These are phyloP conservation scores for Halcyon badia DNA, from an alignment of 2,797 vertebrate genomes.

Conservation along the genomic window DNA sequence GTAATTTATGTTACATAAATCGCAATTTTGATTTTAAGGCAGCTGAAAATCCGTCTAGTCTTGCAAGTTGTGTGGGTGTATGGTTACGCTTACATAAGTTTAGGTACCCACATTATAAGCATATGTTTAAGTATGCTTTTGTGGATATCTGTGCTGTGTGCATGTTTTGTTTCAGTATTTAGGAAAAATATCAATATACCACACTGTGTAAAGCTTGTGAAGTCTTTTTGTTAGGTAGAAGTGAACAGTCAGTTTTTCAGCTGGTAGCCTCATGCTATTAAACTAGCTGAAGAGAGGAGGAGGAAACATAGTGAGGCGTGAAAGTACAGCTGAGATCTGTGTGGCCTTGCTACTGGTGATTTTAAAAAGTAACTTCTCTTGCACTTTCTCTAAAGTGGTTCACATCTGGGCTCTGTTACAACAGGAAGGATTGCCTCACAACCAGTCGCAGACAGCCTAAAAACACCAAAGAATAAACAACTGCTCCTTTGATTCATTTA, in stretches of 20 bases:
- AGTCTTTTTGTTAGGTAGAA: background rate
- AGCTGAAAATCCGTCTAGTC: slow-evolving; percentile 63
- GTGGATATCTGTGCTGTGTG: background rate
- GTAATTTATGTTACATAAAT: slow-evolving; percentile 32
- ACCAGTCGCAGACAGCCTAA: background rate
- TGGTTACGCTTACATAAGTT: slow-evolving; percentile 27
- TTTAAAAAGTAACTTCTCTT: background rate
- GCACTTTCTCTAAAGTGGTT: background rate
- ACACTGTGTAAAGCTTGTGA: background rate
- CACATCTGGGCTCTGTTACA: background rate
- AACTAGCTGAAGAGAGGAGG: background rate
- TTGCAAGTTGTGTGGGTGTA: slow-evolving; percentile 60
- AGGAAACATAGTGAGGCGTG: background rate
- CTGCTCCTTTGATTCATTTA: background rate
- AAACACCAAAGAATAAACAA: background rate
- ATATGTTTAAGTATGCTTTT: background rate
- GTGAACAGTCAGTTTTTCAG: background rate
- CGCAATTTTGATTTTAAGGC: slow-evolving; percentile 50
- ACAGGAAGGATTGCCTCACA: background rate
- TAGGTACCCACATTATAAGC: background rate
- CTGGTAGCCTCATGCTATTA: background rate
- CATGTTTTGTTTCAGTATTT: background rate
- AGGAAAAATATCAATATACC: background rate
- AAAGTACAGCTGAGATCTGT: background rate
- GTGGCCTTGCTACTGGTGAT: background rate